Evolutionary conservation across 35 echinoderm and acorn worm species (phyloP).

Genomic region (Ophioderma brevispina): DNA sequence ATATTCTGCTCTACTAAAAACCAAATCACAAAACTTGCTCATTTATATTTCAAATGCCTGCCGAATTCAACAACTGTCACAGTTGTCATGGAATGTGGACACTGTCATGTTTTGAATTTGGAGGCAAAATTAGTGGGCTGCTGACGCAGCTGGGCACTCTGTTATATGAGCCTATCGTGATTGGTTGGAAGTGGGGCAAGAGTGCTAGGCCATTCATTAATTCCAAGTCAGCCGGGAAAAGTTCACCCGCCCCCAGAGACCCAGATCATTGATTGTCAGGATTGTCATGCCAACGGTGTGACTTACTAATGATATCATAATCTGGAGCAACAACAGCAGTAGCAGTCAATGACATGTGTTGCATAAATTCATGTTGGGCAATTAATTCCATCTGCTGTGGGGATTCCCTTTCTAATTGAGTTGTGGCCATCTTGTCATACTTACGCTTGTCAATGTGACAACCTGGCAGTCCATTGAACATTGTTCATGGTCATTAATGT

Average conservation of each 20-base stretch:
- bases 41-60: too few species aligned
- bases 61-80: not conserved
- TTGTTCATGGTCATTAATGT: too few species aligned
- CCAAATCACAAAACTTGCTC: too few species aligned
- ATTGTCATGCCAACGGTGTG: not conserved
- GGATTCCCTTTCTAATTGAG: not conserved
- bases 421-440: not conserved
- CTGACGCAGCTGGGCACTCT: not conserved
- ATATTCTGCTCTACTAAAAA: too few species aligned
- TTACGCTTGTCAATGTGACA: not conserved
- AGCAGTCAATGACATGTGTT: not conserved
- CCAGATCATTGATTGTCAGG: not conserved
- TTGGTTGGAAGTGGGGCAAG: not conserved
- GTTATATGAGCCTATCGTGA: not conserved
- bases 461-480: too few species aligned
- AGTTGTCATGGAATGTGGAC: not conserved
- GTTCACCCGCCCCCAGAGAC: not conserved
- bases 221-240: not conserved
- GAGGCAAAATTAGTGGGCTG: not conserved
- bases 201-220: not conserved
- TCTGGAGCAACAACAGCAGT: too few species aligned
- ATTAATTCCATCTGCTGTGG: constrained; percentile 6
- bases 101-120: constrained; percentile 6
- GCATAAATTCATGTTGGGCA: not conserved
- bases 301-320: too few species aligned